Base-by-base conservation (phyloP, 2,113 vertebrate species). In the Ceyx cyanopectus region DNA sequence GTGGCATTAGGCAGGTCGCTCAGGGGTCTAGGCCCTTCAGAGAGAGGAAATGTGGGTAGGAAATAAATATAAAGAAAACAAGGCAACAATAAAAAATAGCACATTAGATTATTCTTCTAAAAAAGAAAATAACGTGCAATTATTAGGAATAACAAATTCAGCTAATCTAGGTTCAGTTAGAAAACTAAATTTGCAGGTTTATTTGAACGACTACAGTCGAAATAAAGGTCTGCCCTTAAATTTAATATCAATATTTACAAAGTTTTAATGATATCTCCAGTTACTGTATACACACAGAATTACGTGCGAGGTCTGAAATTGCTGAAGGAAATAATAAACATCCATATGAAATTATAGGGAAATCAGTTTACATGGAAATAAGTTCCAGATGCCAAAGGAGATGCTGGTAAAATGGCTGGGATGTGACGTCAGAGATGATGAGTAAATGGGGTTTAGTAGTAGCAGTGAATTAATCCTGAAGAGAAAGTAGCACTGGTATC, bases 371-470 rank as follows among this genome's bases (percentile, higher is more conserved):
- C 85, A 85, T 73, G 67, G 30, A 87, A 95, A 73, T 91, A 70
- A 37, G 15, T 91, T 96, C 94, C 93, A 94, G 94, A 95, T 95
- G 85, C 93, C 87, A 73, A 92, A 92, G 81, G 56, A 95, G 70
- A 85, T 87, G 70, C 87, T 92, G 78, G 50, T 89, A 73, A 89
- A 92, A 80, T 91, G 74, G 45, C 81, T 94, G 67, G 81, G 67
- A 50, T 95, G 32, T 94, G 93, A 91, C 24, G 27, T 96, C 95
- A 96, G 68, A 94, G 85, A 82, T 82, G 84, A 89, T 87, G 93
- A 94, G 66, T 69, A 94, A 96, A 92, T 82, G 67, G 75, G 37
- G 81, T 95, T 94, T 94, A 70, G 72, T 69, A 73, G 58, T 69
- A 82, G 32, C 89, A 89, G 20, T 61, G 46, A 94, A 94, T 95